Evolutionary conservation across 2,797 vertebrate species (phyloP).

Genomic region (Enteromius treurensis): DNA sequence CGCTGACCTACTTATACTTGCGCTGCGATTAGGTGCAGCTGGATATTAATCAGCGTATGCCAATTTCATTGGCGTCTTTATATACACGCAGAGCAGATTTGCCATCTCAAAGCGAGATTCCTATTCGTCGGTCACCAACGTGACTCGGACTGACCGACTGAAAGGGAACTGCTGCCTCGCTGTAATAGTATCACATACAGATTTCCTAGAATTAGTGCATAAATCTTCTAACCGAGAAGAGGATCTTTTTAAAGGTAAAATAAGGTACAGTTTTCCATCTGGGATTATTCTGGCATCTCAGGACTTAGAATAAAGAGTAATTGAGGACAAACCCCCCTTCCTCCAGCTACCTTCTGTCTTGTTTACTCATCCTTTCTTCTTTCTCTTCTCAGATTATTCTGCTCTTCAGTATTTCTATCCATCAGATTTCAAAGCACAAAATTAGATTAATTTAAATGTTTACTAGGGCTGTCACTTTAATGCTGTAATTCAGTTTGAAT

Average conservation of each 20-base stretch:
- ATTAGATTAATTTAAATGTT: constrained; percentile 34
- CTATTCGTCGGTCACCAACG: too few species aligned
- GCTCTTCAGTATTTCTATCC: constrained; percentile 62
- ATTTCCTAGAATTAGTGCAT: neutral
- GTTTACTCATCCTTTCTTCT: constrained; percentile 61
- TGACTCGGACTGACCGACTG: too few species aligned
- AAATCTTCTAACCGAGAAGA: neutral
- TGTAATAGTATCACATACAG: constrained; percentile 2
- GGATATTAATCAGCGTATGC: too few species aligned
- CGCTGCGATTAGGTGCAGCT: too few species aligned
- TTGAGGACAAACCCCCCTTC: neutral
- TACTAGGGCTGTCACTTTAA: constrained; percentile 2
- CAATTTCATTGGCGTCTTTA: too few species aligned
- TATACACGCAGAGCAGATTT: too few species aligned
- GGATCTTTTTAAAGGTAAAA: constrained; percentile 7
- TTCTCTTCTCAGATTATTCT: constrained; percentile 66
- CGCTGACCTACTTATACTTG: too few species aligned
- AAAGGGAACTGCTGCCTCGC: neutral
- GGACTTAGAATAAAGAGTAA: constrained; percentile 7
- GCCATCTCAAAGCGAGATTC: too few species aligned
- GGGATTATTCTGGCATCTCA: constrained; percentile 1
- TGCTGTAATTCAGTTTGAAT: neutral
- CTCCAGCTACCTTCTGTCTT: constrained; percentile 53
- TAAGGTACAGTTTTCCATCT: constrained; percentile 16
- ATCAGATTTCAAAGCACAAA: constrained; percentile 57